Percentiles rank a stretch among this genome's conserved stretches.
Evolutionary conservation across 2,888 invertebrate species (phyloP).

Genomic region (Sipha maydis): DNA sequence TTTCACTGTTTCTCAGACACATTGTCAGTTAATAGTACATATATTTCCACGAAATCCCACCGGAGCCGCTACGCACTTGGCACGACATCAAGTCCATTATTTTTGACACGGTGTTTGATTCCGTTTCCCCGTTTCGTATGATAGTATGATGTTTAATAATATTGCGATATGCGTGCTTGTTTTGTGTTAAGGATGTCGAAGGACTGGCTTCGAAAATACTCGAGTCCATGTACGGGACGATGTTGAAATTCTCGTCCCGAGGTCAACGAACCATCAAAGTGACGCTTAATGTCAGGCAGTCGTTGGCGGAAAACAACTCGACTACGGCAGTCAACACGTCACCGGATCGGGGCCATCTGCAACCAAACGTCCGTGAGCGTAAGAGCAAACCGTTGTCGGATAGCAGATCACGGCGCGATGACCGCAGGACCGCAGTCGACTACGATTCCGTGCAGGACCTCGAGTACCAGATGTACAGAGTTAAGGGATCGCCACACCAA

Average conservation of each 20-base stretch:
- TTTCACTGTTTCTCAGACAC: conserved; percentile 51
- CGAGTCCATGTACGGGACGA: conserved; percentile 57
- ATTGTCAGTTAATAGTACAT: conserved; percentile 56
- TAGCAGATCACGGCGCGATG: not conserved
- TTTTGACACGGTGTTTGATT: conserved; percentile 1
- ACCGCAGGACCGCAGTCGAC: not conserved
- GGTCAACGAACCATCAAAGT: conserved; percentile 44
- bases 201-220: conserved; percentile 57
- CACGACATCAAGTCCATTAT: conserved; percentile 46
- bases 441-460: not conserved
- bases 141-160: too few species aligned
- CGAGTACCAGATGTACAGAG: not conserved
- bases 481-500: not conserved
- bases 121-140: not conserved
- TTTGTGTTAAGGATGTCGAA: conserved; percentile 39
- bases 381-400: not conserved
- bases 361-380: not conserved
- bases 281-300: conserved; percentile 45
- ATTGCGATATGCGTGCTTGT: too few species aligned
- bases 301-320: not conserved
- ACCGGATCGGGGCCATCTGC: not conserved
- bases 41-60: conserved; percentile 31
- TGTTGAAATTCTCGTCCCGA: conserved; percentile 15
- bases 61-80: conserved; percentile 16
- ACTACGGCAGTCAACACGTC: not conserved